phyloP scores from a whole-genome alignment of 2,113 vertebrate genomes.

The Ginglymostoma cirratum region DNA sequence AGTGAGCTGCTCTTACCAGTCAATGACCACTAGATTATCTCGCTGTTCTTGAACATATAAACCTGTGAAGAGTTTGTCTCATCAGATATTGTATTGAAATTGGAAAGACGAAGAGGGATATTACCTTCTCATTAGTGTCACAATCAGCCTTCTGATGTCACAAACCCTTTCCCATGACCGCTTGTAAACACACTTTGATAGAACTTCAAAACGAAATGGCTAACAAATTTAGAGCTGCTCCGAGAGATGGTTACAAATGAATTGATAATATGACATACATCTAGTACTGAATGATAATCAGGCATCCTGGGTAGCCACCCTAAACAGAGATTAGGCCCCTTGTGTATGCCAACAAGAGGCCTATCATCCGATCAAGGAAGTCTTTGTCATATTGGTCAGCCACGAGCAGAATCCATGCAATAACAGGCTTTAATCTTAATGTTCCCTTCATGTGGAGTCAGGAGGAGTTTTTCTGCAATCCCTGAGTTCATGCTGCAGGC shows the following conservation, averaged over 20 bases:
- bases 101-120: not conserved
- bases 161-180: not conserved
- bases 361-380: not conserved
- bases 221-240: not conserved
- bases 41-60: not conserved
- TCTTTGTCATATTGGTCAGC: not conserved
- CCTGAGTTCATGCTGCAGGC: too few relatives aligned
- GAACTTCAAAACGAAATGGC: not conserved
- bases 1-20: not conserved
- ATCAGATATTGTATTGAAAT: not conserved
- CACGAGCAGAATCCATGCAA: not conserved
- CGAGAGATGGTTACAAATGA: not conserved
- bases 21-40: not conserved
- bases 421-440: not conserved
- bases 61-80: not conserved
- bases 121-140: not conserved
- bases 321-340: not conserved
- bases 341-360: not conserved
- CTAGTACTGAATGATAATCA: not conserved
- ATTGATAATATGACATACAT: not conserved
- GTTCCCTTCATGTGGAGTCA: too few relatives aligned
- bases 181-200: not conserved
- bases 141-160: constrained; percentile 18
- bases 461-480: too few relatives aligned
- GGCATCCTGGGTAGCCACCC: not conserved